Evolutionary conservation across 2,888 invertebrate genomes (phyloP).

Genomic region (Conomelus anceps): DNA sequence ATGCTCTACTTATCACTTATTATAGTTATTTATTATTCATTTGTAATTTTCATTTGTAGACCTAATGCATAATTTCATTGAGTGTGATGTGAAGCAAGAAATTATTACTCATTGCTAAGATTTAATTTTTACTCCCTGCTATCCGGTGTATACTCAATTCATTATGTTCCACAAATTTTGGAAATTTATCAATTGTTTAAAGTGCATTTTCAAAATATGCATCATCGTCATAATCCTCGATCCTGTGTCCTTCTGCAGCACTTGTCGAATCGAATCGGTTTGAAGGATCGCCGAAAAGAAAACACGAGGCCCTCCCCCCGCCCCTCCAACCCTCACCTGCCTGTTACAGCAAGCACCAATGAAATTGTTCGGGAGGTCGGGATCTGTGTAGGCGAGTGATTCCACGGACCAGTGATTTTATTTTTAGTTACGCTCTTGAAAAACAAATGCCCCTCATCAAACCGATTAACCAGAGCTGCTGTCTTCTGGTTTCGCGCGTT

Average conservation of each 20-base stretch:
- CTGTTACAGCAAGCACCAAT: neutral
- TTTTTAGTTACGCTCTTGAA: neutral
- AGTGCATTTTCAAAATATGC: too few species aligned
- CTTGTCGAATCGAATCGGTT: neutral
- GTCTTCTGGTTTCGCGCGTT: neutral
- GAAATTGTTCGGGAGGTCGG: neutral
- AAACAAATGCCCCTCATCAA: neutral
- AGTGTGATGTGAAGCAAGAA: too few species aligned
- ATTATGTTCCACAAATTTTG: too few species aligned
- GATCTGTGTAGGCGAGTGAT: neutral
- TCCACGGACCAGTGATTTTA: neutral
- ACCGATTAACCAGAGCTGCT: neutral
- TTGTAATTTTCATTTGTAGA: too few species aligned
- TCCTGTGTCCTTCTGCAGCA: neutral
- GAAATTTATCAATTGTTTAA: neutral
- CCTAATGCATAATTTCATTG: too few species aligned
- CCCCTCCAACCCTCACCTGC: neutral
- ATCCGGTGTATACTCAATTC: too few species aligned
- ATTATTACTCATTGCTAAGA: too few species aligned
- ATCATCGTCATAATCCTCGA: neutral
- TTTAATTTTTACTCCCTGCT: too few species aligned
- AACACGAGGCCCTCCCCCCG: neutral
- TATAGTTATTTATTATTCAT: too few species aligned
- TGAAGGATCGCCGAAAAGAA: neutral
- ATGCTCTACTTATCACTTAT: too few species aligned